Evolutionary conservation across 1,140 invertebrate species (phyloP).

Genomic region (Drosophila ohnishii): DNA sequence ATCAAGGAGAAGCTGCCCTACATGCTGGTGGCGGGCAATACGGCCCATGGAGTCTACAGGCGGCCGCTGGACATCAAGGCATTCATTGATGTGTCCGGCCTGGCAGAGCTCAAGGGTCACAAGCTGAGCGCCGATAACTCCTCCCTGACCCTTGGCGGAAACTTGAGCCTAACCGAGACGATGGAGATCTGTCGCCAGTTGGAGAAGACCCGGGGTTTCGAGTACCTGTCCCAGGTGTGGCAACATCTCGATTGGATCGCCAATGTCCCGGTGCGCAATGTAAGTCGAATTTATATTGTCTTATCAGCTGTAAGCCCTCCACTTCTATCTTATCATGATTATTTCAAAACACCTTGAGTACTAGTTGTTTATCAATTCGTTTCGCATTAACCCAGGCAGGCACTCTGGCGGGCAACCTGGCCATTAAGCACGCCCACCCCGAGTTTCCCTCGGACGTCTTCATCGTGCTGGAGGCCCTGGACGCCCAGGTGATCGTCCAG

Average conservation of each 20-base stretch:
- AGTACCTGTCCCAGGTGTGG: conserved; percentile 83
- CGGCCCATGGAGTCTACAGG: conserved; percentile 86
- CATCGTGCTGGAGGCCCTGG: conserved; percentile 88
- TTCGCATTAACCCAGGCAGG: conserved; percentile 83
- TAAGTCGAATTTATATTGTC: conserved; percentile 49
- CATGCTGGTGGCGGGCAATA: conserved; percentile 85
- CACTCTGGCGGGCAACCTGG: conserved; percentile 90
- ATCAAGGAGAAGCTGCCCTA: conserved; percentile 78
- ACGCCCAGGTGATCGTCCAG: conserved; percentile 83
- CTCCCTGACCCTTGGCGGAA: conserved; percentile 86
- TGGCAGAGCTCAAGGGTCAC: conserved; percentile 86
- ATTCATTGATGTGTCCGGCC: conserved; percentile 89
- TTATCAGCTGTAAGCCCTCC: conserved; percentile 25
- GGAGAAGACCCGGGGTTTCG: conserved; percentile 83
- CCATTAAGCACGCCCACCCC: conserved; percentile 88
- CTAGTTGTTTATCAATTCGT: conserved; percentile 20
- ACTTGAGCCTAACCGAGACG: conserved; percentile 86
- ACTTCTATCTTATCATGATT: conserved; percentile 37
- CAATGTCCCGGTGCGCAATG: conserved; percentile 89
- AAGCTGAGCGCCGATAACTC: conserved; percentile 23
- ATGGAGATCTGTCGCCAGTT: conserved; percentile 86
- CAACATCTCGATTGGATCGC: conserved; percentile 88
- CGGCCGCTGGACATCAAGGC: conserved; percentile 83
- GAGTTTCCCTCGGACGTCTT: conserved; percentile 92
- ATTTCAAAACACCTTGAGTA: conserved; percentile 11